Evolutionary conservation across 1,140 invertebrate species (phyloP), one percentile per base, ranked within the genome.

Genomic region (Drosophila mojavensis): DNA sequence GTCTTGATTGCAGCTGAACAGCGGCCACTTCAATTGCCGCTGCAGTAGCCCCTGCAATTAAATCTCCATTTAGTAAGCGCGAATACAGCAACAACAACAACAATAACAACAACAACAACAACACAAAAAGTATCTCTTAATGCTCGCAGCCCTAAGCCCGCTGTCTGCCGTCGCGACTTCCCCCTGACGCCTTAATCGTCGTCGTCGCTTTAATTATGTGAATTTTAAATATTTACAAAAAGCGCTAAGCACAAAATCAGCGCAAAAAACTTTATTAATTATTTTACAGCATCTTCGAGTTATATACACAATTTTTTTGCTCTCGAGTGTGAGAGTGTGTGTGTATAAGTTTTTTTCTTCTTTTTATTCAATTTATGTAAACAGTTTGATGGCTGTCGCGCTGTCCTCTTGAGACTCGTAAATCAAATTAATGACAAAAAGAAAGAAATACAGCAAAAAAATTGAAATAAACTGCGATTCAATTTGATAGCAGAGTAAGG

Each of bases 211-310:
- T 89, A 89, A 89, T 89, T 89, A 89, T 89, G 84, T 89, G 84
- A 89, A 89, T 89, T 89, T 89, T 89, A 83, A 89, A 89, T 89
- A 89, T 89, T 89, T 89, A 79, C 84, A 88, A 86, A 86, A 83
- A 86, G 76, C 36, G 36, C 83, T 86, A 83, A 88, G 67, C 79
- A 72, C 71, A 60, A 83, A 88, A 82, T 86, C 82, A 86, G 83
- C 83, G 79, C 82, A 89, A 86, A 86, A 88, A 89, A 80, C 56
- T 89, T 89, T 89, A 89, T 89, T 89, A 89, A 89, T 89, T 89
- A 83, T 88, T 88, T 89, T 83, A 88, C 84, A 83, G 83, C 82
- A 69, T 85, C 81, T 86, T 70, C 58, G 78, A 63, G 75, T 43
- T 55, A 73, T 36, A 20, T 47, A 28, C 58, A 54, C 59, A 13